Evolutionary conservation across 2,888 invertebrate genomes (phyloP).

Genomic region (Agelastica alni): DNA sequence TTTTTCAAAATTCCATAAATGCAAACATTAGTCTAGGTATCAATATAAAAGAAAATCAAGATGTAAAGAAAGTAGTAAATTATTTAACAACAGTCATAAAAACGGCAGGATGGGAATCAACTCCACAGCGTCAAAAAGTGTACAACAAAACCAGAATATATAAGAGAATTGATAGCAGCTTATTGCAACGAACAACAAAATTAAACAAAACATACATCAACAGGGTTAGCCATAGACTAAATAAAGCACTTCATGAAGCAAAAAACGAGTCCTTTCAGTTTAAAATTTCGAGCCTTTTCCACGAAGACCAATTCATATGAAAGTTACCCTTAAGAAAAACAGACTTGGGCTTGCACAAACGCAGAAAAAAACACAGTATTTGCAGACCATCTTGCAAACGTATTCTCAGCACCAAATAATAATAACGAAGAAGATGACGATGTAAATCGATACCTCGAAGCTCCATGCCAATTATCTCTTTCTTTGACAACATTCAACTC

Average conservation of each 20-base stretch:
- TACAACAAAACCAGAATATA: too few relatives aligned
- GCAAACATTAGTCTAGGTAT: background rate
- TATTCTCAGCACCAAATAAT: too few relatives aligned
- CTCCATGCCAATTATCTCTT: too few relatives aligned
- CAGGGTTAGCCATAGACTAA: background rate
- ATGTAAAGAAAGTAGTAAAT: background rate
- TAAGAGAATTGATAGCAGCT: too few relatives aligned
- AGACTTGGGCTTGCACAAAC: background rate
- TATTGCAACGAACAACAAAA: too few relatives aligned
- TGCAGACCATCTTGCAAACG: too few relatives aligned
- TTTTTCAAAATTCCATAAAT: too few relatives aligned
- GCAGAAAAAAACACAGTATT: background rate
- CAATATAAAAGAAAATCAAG: background rate
- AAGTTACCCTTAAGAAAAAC: background rate
- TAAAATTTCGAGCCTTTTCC: background rate
- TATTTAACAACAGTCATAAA: background rate
- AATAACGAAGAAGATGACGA: too few relatives aligned
- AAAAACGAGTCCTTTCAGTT: background rate
- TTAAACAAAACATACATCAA: too few relatives aligned
- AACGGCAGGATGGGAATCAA: background rate
- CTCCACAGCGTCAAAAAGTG: background rate
- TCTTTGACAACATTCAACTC: too few relatives aligned
- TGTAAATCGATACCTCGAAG: too few relatives aligned
- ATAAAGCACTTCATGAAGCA: background rate
- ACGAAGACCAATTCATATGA: background rate